These are phyloP conservation scores for Agonopterix alstromeriana DNA, from an alignment of 2,888 invertebrate genomes.

Conservation along the genomic window DNA sequence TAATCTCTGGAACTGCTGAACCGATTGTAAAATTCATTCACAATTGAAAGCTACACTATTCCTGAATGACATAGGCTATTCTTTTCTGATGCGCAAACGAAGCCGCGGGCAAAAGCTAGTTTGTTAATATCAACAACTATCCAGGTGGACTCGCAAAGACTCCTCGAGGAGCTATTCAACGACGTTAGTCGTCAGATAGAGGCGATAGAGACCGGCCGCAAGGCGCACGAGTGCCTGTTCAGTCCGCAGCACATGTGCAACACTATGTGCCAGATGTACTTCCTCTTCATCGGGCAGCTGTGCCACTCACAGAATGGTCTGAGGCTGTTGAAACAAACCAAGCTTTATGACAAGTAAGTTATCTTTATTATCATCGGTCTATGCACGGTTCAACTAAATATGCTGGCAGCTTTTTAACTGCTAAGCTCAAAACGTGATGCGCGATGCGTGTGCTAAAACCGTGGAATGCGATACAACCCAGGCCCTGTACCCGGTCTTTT, in stretches of 20 bases:
- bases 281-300: conserved; percentile 93
- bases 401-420: too few species aligned
- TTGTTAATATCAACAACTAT: background rate
- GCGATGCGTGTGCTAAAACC: too few species aligned
- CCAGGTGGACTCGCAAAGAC: conserved; percentile 81
- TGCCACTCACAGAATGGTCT: conserved; percentile 83
- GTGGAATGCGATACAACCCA: too few species aligned
- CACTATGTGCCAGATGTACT: conserved; percentile 96
- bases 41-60: too few species aligned
- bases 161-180: conserved; percentile 86
- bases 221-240: conserved; percentile 91
- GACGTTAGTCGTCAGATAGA: conserved; percentile 87
- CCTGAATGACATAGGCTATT: too few species aligned
- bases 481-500: too few species aligned
- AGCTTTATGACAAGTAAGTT: conserved; percentile 84
- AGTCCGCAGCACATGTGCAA: conserved; percentile 92
- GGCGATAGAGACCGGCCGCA: conserved; percentile 82
- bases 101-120: too few species aligned
- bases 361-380: background rate
- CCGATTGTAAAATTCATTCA: too few species aligned
- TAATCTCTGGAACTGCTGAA: too few species aligned
- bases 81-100: too few species aligned
- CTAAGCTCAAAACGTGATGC: too few species aligned
- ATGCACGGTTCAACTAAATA: background rate
- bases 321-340: conserved; percentile 83